A percentile compares a stretch with the other conserved stretches of the same genome.
Conservation (phyloP, 2,113 vertebrate genomes). For the Rattus rattus region DNA sequence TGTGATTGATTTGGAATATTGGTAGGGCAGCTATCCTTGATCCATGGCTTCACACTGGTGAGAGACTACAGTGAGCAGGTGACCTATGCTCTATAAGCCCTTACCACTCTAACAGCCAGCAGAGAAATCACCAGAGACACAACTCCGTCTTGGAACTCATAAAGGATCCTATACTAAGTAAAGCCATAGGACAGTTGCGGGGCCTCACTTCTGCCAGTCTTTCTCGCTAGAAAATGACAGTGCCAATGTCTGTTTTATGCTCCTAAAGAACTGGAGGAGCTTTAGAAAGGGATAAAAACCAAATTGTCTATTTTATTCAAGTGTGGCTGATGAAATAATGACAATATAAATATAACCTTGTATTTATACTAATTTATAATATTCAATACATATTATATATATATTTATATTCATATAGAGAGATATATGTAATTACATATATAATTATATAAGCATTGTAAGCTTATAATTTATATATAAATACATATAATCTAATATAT, state of each 20-base stretch:
- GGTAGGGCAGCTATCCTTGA: neutral
- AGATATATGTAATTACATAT: too few species aligned
- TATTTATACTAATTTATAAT: too few species aligned
- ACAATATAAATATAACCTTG: neutral
- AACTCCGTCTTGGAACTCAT: neutral
- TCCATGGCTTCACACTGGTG: neutral
- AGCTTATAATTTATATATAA: too few species aligned
- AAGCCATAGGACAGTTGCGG: neutral
- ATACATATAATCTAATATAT: too few species aligned
- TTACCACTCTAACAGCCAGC: neutral
- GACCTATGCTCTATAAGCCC: neutral
- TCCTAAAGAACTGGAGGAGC: neutral
- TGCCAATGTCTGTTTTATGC: neutral
- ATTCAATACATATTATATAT: too few species aligned
- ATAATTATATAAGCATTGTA: too few species aligned
- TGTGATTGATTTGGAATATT: neutral
- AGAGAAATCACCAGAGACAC: neutral
- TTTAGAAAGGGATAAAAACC: neutral
- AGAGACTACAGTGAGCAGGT: neutral
- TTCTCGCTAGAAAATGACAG: neutral
- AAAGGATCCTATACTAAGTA: neutral
- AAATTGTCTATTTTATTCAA: neutral
- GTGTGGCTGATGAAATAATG: slow-evolving; percentile 11
- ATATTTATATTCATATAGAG: too few species aligned
- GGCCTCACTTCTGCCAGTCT: neutral